phyloP scores from a whole-genome alignment of 1,140 invertebrate genomes.

The Drosophila setifemur region DNA sequence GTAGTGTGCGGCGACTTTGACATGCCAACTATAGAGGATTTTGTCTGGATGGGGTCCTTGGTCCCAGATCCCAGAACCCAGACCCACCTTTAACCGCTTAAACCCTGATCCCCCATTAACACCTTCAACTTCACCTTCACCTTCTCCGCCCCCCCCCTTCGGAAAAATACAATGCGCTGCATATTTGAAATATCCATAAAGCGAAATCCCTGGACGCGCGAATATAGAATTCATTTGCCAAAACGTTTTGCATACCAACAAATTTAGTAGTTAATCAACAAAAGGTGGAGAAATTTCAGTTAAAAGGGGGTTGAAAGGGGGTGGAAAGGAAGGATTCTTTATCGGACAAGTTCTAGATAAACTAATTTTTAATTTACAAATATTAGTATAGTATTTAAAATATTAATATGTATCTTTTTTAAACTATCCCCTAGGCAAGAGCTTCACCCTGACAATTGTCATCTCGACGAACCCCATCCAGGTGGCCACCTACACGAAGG shows the following conservation, averaged over 20 bases:
- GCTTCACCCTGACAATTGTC: constrained; percentile 97
- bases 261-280: constrained; percentile 44
- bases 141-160: neutral
- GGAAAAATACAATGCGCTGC: constrained; percentile 2
- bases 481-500: constrained; percentile 95
- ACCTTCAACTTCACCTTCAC: neutral
- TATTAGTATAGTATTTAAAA: too few species aligned
- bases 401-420: neutral
- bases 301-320: neutral
- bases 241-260: constrained; percentile 44
- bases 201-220: constrained; percentile 25
- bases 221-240: constrained; percentile 44
- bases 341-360: too few species aligned
- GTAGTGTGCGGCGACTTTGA: constrained; percentile 30
- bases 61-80: neutral
- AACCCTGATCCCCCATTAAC: neutral
- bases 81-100: too few species aligned
- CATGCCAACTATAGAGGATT: constrained; percentile 35
- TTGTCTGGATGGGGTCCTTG: constrained; percentile 4
- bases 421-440: constrained; percentile 89
- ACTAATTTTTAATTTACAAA: too few species aligned
- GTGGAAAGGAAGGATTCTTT: too few species aligned
- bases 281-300: constrained; percentile 1
- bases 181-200: constrained; percentile 48
- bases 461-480: constrained; percentile 95